Percentiles rank a stretch among this genome's conserved stretches.
Conservation (phyloP, 1,140 invertebrate species). For the Conus ventricosus region DNA sequence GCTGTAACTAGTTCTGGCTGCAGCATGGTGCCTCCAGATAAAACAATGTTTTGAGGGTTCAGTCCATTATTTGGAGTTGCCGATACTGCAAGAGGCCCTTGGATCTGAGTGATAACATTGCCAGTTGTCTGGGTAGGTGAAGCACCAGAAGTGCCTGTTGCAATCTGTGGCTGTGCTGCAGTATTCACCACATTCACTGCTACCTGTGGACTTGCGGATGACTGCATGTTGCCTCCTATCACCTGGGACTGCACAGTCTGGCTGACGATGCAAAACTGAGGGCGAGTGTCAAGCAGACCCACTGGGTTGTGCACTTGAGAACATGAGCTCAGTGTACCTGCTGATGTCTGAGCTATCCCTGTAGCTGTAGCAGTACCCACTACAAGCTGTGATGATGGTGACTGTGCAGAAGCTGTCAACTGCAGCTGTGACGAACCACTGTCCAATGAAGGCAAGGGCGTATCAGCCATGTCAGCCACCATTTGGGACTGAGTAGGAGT, state of each 20-base stretch:
- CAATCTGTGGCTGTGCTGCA: neutral
- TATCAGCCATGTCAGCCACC: neutral
- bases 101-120: neutral
- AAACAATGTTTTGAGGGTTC: neutral
- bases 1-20: neutral
- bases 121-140: neutral
- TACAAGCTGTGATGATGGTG: neutral
- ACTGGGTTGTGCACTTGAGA: neutral
- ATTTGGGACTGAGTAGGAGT: neutral
- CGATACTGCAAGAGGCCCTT: neutral
- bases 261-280: neutral
- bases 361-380: neutral
- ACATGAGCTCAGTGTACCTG: neutral
- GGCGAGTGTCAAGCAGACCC: neutral
- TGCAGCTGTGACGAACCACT: neutral
- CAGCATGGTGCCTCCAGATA: neutral
- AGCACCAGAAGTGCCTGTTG: neutral
- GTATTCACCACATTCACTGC: no score
- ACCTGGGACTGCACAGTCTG: neutral
- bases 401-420: neutral
- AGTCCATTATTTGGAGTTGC: neutral
- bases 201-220: no score
- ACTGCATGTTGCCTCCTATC: neutral
- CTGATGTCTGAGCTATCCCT: neutral
- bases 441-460: neutral